phyloP scores from a whole-genome alignment of 2,888 invertebrate species.

The Eupeodes luniger region DNA sequence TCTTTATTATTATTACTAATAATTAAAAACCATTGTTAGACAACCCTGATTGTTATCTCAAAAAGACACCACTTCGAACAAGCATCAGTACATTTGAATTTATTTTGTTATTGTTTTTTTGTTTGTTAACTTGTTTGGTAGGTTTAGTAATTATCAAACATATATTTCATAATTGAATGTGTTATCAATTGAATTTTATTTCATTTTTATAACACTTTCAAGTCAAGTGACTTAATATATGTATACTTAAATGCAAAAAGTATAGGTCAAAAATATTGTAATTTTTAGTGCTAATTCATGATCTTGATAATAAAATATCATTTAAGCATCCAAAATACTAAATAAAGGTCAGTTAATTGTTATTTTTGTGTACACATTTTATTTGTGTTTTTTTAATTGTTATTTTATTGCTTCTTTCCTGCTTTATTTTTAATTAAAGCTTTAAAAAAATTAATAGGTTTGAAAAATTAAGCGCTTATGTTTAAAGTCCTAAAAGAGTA shows the following conservation, averaged over 20 bases:
- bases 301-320: too few relatives aligned
- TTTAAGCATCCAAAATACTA: too few relatives aligned
- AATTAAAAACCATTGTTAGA: neutral
- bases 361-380: too few relatives aligned
- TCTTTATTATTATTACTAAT: neutral
- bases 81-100: neutral
- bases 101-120: neutral
- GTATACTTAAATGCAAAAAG: neutral
- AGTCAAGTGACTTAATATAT: neutral
- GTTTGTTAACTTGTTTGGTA: conserved; percentile 11
- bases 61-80: neutral
- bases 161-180: conserved; percentile 24
- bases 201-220: neutral
- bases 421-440: too few relatives aligned
- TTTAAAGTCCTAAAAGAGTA: too few relatives aligned
- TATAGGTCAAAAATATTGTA: too few relatives aligned
- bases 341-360: too few relatives aligned
- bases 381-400: too few relatives aligned
- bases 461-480: too few relatives aligned
- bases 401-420: too few relatives aligned
- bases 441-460: too few relatives aligned
- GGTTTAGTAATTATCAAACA: neutral
- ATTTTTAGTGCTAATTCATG: too few relatives aligned
- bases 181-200: conserved; percentile 1
- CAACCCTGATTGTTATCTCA: neutral